Evolutionary conservation across 2,797 vertebrate genomes (phyloP).

Genomic region (Falco berigora): DNA sequence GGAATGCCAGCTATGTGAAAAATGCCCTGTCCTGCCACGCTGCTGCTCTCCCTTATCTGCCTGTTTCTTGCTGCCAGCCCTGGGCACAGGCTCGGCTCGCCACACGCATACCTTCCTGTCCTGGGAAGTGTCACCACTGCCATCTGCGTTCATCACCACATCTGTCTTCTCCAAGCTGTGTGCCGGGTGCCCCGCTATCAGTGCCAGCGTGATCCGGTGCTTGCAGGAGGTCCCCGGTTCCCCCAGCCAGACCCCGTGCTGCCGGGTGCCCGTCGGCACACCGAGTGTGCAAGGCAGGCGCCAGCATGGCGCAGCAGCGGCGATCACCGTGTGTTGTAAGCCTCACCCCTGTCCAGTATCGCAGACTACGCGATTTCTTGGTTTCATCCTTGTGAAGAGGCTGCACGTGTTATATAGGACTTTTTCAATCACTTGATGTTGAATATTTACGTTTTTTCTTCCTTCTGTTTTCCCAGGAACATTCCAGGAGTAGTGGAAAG

Average conservation of each 20-base stretch:
- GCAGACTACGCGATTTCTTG: fast-evolving
- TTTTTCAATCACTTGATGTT: not conserved
- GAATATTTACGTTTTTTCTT: not conserved
- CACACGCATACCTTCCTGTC: not conserved
- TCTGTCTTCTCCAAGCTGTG: not conserved
- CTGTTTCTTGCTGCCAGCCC: not conserved
- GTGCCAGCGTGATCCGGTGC: not conserved
- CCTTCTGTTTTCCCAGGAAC: not conserved
- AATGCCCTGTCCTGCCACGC: not conserved
- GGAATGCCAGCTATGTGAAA: not conserved
- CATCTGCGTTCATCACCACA: fast-evolving
- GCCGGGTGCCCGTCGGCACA: not conserved
- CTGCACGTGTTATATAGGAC: not conserved
- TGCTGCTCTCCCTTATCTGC: not conserved
- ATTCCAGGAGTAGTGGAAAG: not conserved
- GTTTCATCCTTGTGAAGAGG: not conserved
- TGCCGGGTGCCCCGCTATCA: not conserved
- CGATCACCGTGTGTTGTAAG: not conserved
- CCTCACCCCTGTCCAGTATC: fast-evolving
- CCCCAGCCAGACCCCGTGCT: not conserved
- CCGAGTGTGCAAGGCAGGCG: not conserved
- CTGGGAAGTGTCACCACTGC: not conserved
- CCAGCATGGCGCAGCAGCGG: fast-evolving
- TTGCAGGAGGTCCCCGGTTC: not conserved
- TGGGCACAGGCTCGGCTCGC: not conserved